phyloP scores from a whole-genome alignment of 2,888 invertebrate species.

The Zaprionus bogoriensis region DNA sequence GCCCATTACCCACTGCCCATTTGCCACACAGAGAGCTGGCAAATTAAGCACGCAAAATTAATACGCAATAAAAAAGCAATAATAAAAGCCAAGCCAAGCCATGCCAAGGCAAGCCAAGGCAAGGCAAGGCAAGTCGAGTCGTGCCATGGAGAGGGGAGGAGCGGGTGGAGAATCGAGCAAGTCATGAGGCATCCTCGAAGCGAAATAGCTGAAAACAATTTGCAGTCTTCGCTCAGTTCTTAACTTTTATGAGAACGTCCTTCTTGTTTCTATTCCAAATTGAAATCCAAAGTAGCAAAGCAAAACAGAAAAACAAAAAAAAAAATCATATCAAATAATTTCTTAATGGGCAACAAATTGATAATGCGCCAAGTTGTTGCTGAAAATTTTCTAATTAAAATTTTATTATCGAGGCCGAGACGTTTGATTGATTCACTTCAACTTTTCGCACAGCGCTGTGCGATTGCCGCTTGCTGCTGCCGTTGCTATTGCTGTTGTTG shows the following conservation, averaged over 20 bases:
- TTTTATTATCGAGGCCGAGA: slow-evolving; percentile 62
- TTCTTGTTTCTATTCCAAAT: slow-evolving; percentile 35
- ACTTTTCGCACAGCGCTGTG: slow-evolving; percentile 39
- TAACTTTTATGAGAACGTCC: slow-evolving; percentile 35
- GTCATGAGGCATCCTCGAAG: slow-evolving; percentile 17
- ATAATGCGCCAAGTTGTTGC: slow-evolving; percentile 35
- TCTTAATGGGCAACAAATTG: slow-evolving; percentile 63
- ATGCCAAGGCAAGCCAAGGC: slow-evolving; percentile 24
- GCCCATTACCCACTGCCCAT: slow-evolving; percentile 19
- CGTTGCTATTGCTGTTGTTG: not conserved
- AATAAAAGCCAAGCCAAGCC: slow-evolving; percentile 60
- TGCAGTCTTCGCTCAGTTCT: slow-evolving; percentile 44
- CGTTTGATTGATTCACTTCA: slow-evolving; percentile 73
- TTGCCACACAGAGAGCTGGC: slow-evolving; percentile 30
- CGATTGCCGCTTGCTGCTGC: not conserved
- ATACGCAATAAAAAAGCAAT: slow-evolving; percentile 78
- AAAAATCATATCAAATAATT: slow-evolving; percentile 56
- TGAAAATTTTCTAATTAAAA: slow-evolving; percentile 68
- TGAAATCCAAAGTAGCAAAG: slow-evolving; percentile 13
- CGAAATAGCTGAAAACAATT: slow-evolving; percentile 67
- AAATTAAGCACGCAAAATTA: slow-evolving; percentile 78
- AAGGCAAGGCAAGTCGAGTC: slow-evolving; percentile 10
- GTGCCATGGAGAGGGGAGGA: no score
- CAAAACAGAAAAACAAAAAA: slow-evolving; percentile 14
- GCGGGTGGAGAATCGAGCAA: no score